phyloP scores from a whole-genome alignment of 2,888 invertebrate genomes.

The Polyommatus icarus region DNA sequence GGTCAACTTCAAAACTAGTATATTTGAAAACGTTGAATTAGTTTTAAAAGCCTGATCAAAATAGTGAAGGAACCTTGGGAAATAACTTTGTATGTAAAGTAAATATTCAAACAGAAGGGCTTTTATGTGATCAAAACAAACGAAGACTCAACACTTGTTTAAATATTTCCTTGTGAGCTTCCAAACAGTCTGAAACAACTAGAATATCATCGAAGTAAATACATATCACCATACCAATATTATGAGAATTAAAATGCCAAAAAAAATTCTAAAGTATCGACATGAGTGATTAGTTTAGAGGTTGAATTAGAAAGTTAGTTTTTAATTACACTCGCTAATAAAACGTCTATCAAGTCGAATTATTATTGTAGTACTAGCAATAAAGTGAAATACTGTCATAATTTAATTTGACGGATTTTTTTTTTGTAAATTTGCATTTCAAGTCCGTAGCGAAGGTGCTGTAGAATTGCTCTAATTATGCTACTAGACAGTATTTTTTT shows the following conservation, averaged over 20 bases:
- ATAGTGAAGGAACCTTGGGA: not conserved
- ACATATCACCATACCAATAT: not conserved
- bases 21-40: not conserved
- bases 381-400: too few relatives aligned
- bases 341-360: not conserved
- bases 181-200: not conserved
- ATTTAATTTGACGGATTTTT: too few relatives aligned
- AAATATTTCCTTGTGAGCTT: not conserved
- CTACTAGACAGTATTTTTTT: too few relatives aligned
- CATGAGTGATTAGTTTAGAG: not conserved
- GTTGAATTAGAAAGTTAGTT: constrained; percentile 7
- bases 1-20: not conserved
- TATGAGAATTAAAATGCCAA: not conserved
- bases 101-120: not conserved
- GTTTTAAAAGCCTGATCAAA: not conserved
- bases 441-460: not conserved
- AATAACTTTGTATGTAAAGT: not conserved
- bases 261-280: not conserved
- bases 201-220: not conserved
- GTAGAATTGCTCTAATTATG: not conserved
- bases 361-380: not conserved
- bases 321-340: not conserved
- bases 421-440: too few relatives aligned
- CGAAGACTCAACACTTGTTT: not conserved
- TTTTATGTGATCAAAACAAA: not conserved